Evolutionary conservation across 1,140 invertebrate species (phyloP), one percentile per base, ranked within the genome.

Genomic region (Homarus americanus): DNA sequence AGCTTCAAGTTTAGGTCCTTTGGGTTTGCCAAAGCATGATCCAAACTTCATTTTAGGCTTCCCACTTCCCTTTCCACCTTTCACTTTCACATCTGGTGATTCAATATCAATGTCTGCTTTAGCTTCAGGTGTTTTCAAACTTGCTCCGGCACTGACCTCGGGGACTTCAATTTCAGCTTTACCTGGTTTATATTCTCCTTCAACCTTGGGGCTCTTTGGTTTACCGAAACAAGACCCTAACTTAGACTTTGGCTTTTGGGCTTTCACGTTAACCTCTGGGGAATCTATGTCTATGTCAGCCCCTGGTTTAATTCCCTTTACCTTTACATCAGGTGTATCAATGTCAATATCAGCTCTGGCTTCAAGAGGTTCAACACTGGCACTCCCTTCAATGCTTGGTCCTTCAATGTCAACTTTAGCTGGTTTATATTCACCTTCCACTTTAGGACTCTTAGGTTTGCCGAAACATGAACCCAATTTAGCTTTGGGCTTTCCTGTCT

Each of bases 181-280:
- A 12, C 34, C 78, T n/a, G 79, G 63, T 72, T 73, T 80, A 75
- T 82, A 82, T 75, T 91, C 78, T 17, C 76, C 84, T 82, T 91
- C 91, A 38, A 63, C 63, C 66, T 86, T 44, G 12, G 84, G 84
- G 5, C 36, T 79, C 44, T 82, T 91, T 36, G 91, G 83, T 66
- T 91, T 91, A 58, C 91, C 91, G 34, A 91, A 91, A 63, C 91
- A 91, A 2, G 91, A 91, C 24, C 91, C 83, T 4, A 91, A 63
- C 78, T 87, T 91, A 12, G 12, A 20, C 44, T 91, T 91, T n/a
- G 0, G 90, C 15, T 49, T 49, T 7, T 15, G 5, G 5, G 44
- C 44, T 49, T 78, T n/a, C n/a, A 87, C 34, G 5, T 87, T 73
- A 2, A 41, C 76, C 24, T 87, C 76, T 28, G 88, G 80, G 20